Evolutionary conservation across 2,797 vertebrate species (phyloP).

Genomic region (Darevskia nairensis): DNA sequence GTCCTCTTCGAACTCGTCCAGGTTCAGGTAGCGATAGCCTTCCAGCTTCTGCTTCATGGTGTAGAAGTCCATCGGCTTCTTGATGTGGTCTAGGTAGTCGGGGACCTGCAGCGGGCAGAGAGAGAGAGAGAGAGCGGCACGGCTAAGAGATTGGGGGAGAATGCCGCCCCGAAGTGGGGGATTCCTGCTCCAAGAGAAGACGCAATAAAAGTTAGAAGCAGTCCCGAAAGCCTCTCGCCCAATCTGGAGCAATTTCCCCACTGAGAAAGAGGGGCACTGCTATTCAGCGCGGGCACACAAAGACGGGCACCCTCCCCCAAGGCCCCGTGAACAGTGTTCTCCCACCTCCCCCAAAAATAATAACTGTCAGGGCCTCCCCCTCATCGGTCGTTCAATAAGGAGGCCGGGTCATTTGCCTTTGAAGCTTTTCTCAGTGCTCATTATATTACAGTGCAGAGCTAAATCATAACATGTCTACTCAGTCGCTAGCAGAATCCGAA

Average conservation of each 20-base stretch:
- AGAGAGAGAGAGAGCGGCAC: slow-evolving; percentile 29
- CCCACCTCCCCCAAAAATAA: background rate
- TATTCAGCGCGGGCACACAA: slow-evolving; percentile 7
- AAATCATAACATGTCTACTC: too few species aligned
- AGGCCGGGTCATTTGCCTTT: too few species aligned
- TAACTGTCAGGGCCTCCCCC: too few species aligned
- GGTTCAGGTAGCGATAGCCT: slow-evolving; percentile 95
- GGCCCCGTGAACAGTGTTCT: background rate
- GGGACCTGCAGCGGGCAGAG: slow-evolving; percentile 85
- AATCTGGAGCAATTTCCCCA: slow-evolving; percentile 55
- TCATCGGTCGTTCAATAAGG: too few species aligned
- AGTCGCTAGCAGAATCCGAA: too few species aligned
- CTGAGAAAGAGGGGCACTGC: slow-evolving; percentile 31
- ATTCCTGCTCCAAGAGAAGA: slow-evolving; percentile 70
- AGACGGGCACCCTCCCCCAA: too few species aligned
- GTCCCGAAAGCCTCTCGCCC: slow-evolving; percentile 62
- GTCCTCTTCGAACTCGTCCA: slow-evolving; percentile 95
- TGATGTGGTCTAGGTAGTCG: slow-evolving; percentile 98
- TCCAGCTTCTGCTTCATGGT: slow-evolving; percentile 98
- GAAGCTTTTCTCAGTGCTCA: too few species aligned
- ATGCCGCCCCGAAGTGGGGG: background rate
- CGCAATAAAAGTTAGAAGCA: slow-evolving; percentile 51
- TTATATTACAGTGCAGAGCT: too few species aligned
- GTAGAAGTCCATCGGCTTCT: slow-evolving; percentile 99
- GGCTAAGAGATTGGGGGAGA: slow-evolving; percentile 57